phyloP scores from a whole-genome alignment of 1,140 invertebrate genomes.

The Drosophila bipectinata region DNA sequence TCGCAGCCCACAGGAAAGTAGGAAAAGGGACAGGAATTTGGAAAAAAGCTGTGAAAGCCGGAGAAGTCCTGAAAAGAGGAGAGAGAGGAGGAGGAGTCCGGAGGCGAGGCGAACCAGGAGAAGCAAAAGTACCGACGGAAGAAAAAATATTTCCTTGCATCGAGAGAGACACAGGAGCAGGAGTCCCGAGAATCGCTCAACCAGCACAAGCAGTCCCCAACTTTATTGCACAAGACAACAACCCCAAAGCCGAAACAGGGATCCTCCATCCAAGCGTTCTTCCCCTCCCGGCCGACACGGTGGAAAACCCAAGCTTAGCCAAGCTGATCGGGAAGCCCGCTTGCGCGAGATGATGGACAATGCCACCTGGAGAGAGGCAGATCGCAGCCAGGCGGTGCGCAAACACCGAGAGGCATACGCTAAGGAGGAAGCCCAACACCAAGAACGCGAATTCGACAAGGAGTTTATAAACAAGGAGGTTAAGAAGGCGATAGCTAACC shows the following conservation, averaged over 20 bases:
- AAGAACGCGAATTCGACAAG: slow-evolving; percentile 83
- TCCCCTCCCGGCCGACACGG: not conserved
- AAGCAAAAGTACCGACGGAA: slow-evolving; percentile 2
- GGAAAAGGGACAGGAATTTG: not conserved
- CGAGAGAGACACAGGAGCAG: slow-evolving; percentile 5
- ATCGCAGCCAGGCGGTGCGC: slow-evolving; percentile 87
- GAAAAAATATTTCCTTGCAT: not conserved
- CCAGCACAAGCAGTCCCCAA: not conserved
- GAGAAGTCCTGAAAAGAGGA: slow-evolving; percentile 1
- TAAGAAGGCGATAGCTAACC: slow-evolving; percentile 86
- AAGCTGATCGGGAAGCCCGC: slow-evolving; percentile 88
- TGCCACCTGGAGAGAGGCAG: slow-evolving; percentile 89
- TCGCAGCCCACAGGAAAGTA: slow-evolving; percentile 9
- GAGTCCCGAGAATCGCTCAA: slow-evolving; percentile 5
- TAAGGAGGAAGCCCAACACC: slow-evolving; percentile 85
- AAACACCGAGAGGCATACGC: slow-evolving; percentile 87
- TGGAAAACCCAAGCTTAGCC: slow-evolving; percentile 83
- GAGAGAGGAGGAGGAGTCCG: not conserved
- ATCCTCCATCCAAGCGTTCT: slow-evolving; percentile 4
- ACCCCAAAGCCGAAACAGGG: slow-evolving; percentile 1
- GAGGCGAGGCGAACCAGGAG: not conserved
- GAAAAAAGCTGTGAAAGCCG: slow-evolving; percentile 4
- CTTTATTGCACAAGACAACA: not conserved
- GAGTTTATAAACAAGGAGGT: slow-evolving; percentile 88
- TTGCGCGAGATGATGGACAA: slow-evolving; percentile 93